A percentile compares a stretch with the other conserved stretches of the same genome.
Conservation (phyloP, 2,888 invertebrate genomes). For the Autographa gamma region DNA sequence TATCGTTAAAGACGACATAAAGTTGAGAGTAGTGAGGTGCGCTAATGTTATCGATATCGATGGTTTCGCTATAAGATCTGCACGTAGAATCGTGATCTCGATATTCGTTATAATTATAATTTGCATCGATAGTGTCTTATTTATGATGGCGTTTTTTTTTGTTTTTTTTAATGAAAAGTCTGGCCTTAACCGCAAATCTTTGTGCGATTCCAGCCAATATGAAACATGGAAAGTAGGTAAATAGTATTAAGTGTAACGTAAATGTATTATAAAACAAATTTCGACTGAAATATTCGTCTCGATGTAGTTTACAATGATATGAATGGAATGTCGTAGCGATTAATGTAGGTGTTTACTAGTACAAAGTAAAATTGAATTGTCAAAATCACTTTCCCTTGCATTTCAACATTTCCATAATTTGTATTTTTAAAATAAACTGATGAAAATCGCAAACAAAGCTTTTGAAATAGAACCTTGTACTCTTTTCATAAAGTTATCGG, state of each 20-base stretch:
- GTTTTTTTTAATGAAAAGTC: constrained; percentile 63
- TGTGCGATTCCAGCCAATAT: constrained; percentile 85
- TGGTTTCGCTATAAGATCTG: constrained; percentile 69
- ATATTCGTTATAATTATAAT: constrained; percentile 68
- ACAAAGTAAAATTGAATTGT: constrained; percentile 78
- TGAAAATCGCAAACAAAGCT: constrained; percentile 35
- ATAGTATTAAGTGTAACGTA: constrained; percentile 77
- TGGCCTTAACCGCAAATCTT: constrained; percentile 83
- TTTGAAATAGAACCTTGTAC: constrained; percentile 42
- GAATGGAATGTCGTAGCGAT: constrained; percentile 80
- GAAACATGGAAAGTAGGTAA: constrained; percentile 72
- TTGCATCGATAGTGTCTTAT: constrained; percentile 75
- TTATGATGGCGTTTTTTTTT: constrained; percentile 61
- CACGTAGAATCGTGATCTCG: constrained; percentile 71
- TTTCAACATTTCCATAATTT: constrained; percentile 52
- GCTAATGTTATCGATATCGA: constrained; percentile 66
- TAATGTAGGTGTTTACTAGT: constrained; percentile 87
- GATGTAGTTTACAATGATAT: constrained; percentile 85
- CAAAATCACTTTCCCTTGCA: constrained; percentile 55
- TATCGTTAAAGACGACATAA: constrained; percentile 31
- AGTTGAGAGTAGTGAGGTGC: constrained; percentile 62
- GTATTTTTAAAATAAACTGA: constrained; percentile 45
- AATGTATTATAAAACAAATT: constrained; percentile 85
- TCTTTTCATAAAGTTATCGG: constrained; percentile 45
- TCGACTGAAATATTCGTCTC: constrained; percentile 88